Percentiles rank a stretch among this genome's conserved stretches.
phyloP scores from a whole-genome alignment of 2,888 invertebrate genomes.

The Clanis bilineata region DNA sequence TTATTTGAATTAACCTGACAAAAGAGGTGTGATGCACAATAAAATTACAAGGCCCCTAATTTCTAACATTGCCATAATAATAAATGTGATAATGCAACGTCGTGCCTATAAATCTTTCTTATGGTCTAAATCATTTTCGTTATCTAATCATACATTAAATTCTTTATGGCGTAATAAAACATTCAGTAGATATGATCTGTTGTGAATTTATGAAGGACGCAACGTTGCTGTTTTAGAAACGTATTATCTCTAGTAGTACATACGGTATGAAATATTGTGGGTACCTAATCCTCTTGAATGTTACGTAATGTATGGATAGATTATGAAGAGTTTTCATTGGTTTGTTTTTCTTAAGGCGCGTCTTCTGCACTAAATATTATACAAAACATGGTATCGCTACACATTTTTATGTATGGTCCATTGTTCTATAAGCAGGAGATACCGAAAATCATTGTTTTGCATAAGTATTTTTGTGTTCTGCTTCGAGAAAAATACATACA shows the following conservation, averaged over 20 bases:
- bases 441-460: too few species aligned
- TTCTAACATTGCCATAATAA: background rate
- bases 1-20: background rate
- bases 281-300: slow-evolving; percentile 24
- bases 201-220: slow-evolving; percentile 39
- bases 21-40: background rate
- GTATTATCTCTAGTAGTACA: slow-evolving; percentile 25
- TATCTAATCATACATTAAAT: slow-evolving; percentile 43
- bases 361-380: too few species aligned
- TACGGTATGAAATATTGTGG: slow-evolving; percentile 19
- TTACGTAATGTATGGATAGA: slow-evolving; percentile 25
- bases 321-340: background rate
- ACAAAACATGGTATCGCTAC: too few species aligned
- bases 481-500: too few species aligned
- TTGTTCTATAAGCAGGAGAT: too few species aligned
- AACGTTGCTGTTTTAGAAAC: slow-evolving; percentile 33
- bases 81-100: slow-evolving; percentile 27
- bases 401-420: too few species aligned
- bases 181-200: slow-evolving; percentile 37
- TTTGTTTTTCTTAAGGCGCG: background rate
- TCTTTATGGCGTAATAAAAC: slow-evolving; percentile 46
- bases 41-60: background rate
- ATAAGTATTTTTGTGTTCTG: too few species aligned
- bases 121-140: slow-evolving; percentile 40
- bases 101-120: slow-evolving; percentile 39